Evolutionary conservation across 2,797 vertebrate genomes (phyloP), one percentile per base, ranked within the genome.

Genomic region (Rhodeus uyekii): DNA sequence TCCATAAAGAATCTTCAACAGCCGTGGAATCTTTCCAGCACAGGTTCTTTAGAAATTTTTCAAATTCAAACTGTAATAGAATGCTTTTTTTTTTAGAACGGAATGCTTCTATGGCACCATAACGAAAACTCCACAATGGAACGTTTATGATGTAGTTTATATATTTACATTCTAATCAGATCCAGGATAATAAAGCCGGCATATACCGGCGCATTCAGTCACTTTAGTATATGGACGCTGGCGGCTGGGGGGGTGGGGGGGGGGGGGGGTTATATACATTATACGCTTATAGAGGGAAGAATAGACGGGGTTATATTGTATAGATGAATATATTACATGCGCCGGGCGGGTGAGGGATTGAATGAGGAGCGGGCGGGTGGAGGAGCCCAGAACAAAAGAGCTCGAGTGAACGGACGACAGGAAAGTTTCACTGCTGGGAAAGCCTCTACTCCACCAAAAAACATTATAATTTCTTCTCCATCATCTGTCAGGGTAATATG

Each of bases 301-400:
- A 18, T 75, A 32, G 27, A 48, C 5, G 18, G 44, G 46, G 42
- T 8, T 4, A 9, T 44, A 22, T 42, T n/a, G 27, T 8, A 55
- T 44, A 24, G 19, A 44, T 68, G 63, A 22, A 67, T 67, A 22
- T 39, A 68, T 38, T 81, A 46, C 80, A 46, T 44, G 69, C 27
- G 67, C n/a, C n/a, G 80, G 63, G 38, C 76, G 77, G 86, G 83
- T 71, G 82, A 60, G 44, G 42, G 63, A 48, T 78, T 85, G 83
- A 81, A 86, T 89, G 86, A 88, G 80, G 86, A 84, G 86, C 60
- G 83, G 82, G 86, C 84, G 83, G 48, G 84, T 86, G 67, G 16
- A 32, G 77, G 64, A 86, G 87, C 88, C 50, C 89, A 93, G 94
- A 95, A 95, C 94, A 95, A 95, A 94, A 89, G 93, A 89, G 58